A percentile compares a stretch with the other conserved stretches of the same genome.
Evolutionary conservation across 35 echinoderm and acorn worm species (phyloP).

Genomic region (Lytechinus variegatus): DNA sequence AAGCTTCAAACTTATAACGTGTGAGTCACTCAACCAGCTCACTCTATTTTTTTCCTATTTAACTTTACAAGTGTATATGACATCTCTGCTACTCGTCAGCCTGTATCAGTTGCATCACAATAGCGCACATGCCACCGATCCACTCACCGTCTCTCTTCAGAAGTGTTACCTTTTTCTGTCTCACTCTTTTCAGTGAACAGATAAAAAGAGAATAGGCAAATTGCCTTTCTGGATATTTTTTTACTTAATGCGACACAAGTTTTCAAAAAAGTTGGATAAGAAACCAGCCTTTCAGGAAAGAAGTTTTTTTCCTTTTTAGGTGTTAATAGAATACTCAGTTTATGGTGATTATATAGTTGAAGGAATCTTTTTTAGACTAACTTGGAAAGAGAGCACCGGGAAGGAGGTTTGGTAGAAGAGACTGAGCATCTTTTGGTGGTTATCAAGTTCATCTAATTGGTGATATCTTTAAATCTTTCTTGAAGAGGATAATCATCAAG

Average conservation of each 20-base stretch:
- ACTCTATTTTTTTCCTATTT: not conserved
- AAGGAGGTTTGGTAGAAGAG: not conserved
- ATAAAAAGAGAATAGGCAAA: not conserved
- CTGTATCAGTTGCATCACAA: conserved; percentile 36
- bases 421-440: not conserved
- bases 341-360: not conserved
- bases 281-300: not conserved
- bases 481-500: not conserved
- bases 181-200: not conserved
- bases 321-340: not conserved
- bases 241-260: not conserved
- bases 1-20: not conserved
- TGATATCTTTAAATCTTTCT: not conserved
- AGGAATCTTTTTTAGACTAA: not conserved
- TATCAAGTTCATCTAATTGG: not conserved
- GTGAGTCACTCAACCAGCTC: conserved; percentile 9
- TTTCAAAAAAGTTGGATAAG: not conserved
- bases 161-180: not conserved
- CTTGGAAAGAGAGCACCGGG: not conserved
- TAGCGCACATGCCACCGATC: not conserved
- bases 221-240: not conserved
- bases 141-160: not conserved
- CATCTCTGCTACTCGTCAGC: not conserved
- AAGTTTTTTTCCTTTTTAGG: not conserved
- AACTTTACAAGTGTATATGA: conserved; percentile 13